Evolutionary conservation across 2,797 vertebrate genomes (phyloP).

Genomic region (Enteromius afrohamiltoni): DNA sequence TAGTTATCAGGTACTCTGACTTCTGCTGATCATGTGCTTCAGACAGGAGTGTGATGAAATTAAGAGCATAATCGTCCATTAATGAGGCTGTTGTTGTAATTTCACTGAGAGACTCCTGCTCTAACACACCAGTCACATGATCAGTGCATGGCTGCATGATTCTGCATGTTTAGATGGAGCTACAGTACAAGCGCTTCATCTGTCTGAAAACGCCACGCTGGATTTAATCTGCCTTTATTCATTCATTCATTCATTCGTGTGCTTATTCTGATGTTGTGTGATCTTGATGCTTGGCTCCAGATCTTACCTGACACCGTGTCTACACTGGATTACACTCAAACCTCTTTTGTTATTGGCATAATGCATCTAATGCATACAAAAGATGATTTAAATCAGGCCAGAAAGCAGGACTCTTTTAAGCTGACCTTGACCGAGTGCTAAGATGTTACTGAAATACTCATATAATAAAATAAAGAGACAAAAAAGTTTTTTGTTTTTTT

Average conservation of each 20-base stretch:
- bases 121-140: constrained; percentile 74
- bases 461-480: neutral
- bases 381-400: neutral
- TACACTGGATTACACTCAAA: neutral
- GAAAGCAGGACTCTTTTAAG: neutral
- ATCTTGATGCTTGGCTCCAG: neutral
- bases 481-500: neutral
- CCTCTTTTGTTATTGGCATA: neutral
- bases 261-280: neutral
- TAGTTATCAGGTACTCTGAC: constrained; percentile 97
- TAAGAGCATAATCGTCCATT: neutral
- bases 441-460: neutral
- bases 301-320: neutral
- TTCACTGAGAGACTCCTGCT: constrained; percentile 57
- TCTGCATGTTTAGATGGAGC: constrained; percentile 78
- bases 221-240: constrained; percentile 7
- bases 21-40: constrained; percentile 75
- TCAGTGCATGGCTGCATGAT: constrained; percentile 89
- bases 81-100: constrained; percentile 10
- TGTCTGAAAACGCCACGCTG: constrained; percentile 8
- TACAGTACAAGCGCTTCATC: neutral
- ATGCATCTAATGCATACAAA: neutral
- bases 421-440: neutral
- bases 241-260: neutral
- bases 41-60: constrained; percentile 52